Conservation (phyloP, 2,113 vertebrate species). For the Pimephales promelas region DNA sequence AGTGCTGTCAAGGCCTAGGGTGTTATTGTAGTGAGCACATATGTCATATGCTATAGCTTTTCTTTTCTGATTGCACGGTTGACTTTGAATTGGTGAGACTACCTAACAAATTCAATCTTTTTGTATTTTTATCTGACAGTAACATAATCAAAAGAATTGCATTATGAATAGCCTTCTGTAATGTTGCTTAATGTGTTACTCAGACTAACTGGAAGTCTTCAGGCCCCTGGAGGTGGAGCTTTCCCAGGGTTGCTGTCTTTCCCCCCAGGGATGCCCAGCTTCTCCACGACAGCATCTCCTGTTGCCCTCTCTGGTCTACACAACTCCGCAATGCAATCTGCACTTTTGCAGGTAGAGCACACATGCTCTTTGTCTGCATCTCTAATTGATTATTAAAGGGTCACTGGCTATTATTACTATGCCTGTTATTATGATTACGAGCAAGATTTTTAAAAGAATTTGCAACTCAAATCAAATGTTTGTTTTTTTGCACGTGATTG, state of each 20-base stretch:
- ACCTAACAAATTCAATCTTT: not conserved
- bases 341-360: conserved; percentile 86
- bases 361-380: not conserved
- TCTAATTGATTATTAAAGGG: not conserved
- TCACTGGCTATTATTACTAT: not conserved
- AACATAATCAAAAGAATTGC: not conserved
- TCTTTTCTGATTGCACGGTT: not conserved
- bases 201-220: conserved; percentile 86
- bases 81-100: not conserved
- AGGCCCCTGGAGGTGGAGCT: conserved; percentile 83
- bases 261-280: conserved; percentile 85
- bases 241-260: conserved; percentile 92
- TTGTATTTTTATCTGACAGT: not conserved
- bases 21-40: not conserved
- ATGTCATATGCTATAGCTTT: not conserved
- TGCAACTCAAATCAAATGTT: not conserved
- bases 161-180: not conserved
- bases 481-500: conserved; percentile 14
- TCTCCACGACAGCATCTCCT: conserved; percentile 84
- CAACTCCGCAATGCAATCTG: conserved; percentile 87
- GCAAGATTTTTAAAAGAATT: not conserved
- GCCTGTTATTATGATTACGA: not conserved
- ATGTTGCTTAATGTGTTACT: conserved; percentile 40
- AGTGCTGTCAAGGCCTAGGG: not conserved
- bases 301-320: conserved; percentile 86